Percentiles rank a stretch among this genome's conserved stretches.
phyloP scores from a whole-genome alignment of 37 sponge, comb jelly and placozoan genomes.

The Amphimedon queenslandica region DNA sequence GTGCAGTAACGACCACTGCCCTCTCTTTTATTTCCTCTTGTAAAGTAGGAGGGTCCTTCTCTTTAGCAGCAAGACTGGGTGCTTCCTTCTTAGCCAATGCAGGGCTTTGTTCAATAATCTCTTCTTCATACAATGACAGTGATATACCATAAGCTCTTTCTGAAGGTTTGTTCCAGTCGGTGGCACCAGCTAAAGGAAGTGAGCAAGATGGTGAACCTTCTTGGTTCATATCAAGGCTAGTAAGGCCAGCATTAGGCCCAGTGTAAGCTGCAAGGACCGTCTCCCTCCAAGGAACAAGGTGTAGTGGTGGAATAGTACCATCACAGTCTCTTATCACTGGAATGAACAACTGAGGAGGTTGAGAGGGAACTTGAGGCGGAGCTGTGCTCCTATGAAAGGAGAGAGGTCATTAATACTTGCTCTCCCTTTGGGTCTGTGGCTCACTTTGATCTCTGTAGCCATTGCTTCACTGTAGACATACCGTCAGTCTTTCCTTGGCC shows the following conservation, averaged over 20 bases:
- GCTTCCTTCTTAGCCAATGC: not conserved
- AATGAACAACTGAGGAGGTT: too few relatives aligned
- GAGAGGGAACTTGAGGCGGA: too few relatives aligned
- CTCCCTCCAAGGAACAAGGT: constrained; percentile 7
- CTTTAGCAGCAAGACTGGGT: not conserved
- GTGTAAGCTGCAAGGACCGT: constrained; percentile 56
- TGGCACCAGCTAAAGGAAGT: constrained; percentile 37
- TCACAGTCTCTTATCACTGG: too few relatives aligned
- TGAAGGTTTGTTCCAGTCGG: constrained; percentile 53
- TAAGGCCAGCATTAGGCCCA: constrained; percentile 78
- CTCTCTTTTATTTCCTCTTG: not conserved
- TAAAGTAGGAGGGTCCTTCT: too few relatives aligned
- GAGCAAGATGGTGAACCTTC: not conserved
- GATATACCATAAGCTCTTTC: constrained; percentile 82
- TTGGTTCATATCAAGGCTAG: constrained; percentile 40
- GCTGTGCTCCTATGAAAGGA: too few relatives aligned
- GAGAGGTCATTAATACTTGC: too few relatives aligned
- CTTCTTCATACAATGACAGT: constrained; percentile 85
- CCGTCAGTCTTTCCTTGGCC: too few relatives aligned
- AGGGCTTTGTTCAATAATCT: not conserved
- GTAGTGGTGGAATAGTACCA: not conserved
- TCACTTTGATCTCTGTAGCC: too few relatives aligned
- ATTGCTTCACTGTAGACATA: too few relatives aligned
- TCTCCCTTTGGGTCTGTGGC: too few relatives aligned
- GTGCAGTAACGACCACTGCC: too few relatives aligned